Evolutionary conservation across 2,888 invertebrate species (phyloP).

Genomic region (Lissocephala sabroskyi): DNA sequence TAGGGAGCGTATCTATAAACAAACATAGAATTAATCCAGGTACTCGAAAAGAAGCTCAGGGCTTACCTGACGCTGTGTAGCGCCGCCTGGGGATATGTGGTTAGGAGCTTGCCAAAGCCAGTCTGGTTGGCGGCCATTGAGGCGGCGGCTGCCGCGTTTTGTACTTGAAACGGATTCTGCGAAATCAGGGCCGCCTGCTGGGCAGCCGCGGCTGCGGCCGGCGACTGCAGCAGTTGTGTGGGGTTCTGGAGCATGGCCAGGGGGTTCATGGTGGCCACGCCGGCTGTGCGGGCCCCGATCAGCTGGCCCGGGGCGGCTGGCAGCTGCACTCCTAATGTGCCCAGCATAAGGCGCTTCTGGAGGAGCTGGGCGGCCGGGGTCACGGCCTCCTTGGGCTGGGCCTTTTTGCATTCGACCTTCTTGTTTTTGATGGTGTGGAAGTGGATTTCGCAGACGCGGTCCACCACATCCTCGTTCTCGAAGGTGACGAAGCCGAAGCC

Average conservation of each 20-base stretch:
- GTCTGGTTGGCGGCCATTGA: conserved; percentile 75
- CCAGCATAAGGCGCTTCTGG: conserved; percentile 81
- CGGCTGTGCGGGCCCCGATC: conserved; percentile 71
- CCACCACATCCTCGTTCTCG: conserved; percentile 92
- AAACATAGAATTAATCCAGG: too few relatives aligned
- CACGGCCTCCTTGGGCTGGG: conserved; percentile 92
- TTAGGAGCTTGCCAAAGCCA: conserved; percentile 79
- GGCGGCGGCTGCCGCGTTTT: conserved; percentile 76
- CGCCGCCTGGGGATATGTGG: conserved; percentile 76
- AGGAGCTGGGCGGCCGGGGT: conserved; percentile 80
- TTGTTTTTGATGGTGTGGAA: conserved; percentile 95
- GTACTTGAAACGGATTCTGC: conserved; percentile 74
- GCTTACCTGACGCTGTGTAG: conserved; percentile 72
- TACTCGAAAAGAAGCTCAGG: too few relatives aligned
- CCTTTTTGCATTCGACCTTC: conserved; percentile 92
- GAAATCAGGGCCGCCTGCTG: conserved; percentile 73
- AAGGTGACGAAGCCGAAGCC: conserved; percentile 95
- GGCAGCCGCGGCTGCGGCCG: conserved; percentile 67
- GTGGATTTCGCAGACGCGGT: conserved; percentile 93
- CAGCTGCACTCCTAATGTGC: conserved; percentile 78
- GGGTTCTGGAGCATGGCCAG: conserved; percentile 75
- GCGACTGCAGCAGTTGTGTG: conserved; percentile 68
- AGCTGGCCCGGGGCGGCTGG: conserved; percentile 76
- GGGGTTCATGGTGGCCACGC: conserved; percentile 74
- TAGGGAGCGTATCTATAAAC: conserved; percentile 78